These are phyloP conservation scores for Rhincodon typus DNA, from an alignment of 2,797 vertebrate genomes.

Conservation along the genomic window DNA sequence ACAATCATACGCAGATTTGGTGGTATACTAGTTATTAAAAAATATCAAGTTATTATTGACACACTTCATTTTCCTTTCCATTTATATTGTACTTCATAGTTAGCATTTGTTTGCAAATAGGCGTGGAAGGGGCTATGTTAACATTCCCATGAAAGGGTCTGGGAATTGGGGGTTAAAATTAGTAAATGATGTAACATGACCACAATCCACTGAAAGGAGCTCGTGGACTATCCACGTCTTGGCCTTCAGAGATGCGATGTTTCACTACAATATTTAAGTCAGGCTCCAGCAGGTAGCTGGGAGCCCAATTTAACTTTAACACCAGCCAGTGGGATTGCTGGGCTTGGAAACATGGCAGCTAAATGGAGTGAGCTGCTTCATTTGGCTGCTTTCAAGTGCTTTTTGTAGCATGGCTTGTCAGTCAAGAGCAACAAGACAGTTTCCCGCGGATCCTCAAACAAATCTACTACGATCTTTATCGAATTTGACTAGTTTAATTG, in stretches of 20 bases:
- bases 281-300: background rate
- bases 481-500: no score
- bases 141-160: background rate
- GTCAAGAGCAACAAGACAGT: background rate
- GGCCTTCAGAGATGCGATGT: background rate
- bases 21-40: conserved; percentile 51
- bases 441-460: background rate
- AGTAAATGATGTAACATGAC: background rate
- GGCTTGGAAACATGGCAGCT: background rate
- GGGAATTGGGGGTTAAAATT: background rate
- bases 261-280: background rate
- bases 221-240: background rate
- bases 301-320: background rate
- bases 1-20: conserved; percentile 83
- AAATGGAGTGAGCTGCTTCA: background rate
- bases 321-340: background rate
- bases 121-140: background rate
- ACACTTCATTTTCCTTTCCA: background rate
- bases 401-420: background rate
- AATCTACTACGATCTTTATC: background rate
- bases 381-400: background rate
- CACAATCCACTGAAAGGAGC: background rate
- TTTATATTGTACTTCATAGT: background rate
- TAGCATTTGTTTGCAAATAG: background rate
- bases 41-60: background rate